Conservation (phyloP, 2,113 vertebrate genomes). For the Mus spicilegus region DNA sequence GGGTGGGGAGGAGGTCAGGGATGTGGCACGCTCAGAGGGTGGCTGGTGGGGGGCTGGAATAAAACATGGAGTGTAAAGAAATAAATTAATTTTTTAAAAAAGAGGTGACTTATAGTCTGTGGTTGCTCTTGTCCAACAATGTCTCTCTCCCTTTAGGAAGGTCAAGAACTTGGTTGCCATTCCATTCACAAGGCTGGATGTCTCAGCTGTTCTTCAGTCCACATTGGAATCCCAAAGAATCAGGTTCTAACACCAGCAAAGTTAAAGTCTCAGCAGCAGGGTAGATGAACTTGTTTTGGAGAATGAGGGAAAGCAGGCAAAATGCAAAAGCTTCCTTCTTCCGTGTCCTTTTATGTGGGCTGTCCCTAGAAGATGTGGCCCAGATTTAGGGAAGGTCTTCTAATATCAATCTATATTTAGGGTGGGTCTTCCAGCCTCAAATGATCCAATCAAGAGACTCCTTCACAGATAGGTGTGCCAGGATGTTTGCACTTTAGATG, state of each 20-base stretch:
- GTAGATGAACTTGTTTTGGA: not conserved
- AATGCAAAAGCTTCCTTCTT: not conserved
- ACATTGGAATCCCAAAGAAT: not conserved
- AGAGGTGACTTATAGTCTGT: not conserved
- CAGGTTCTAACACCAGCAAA: not conserved
- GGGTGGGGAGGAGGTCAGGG: too few species aligned
- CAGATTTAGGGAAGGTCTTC: not conserved
- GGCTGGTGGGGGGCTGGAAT: too few species aligned
- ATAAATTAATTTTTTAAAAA: too few species aligned
- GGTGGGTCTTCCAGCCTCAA: not conserved
- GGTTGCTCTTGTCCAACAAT: too few species aligned
- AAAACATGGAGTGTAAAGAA: too few species aligned
- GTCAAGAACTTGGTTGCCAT: not conserved
- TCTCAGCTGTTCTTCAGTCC: too few species aligned
- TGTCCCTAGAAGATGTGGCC: not conserved
- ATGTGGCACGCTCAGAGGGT: too few species aligned
- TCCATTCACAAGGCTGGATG: not conserved
- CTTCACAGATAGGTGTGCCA: not conserved
- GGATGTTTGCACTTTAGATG: not conserved
- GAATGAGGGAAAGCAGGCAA: not conserved
- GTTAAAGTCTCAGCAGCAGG: not conserved
- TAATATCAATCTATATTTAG: not conserved
- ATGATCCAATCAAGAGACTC: not conserved
- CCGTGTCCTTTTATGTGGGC: not conserved
- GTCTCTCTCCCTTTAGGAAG: not conserved